Evolutionary conservation across 2,888 invertebrate species (phyloP).

Genomic region (Lasioglossum morio): DNA sequence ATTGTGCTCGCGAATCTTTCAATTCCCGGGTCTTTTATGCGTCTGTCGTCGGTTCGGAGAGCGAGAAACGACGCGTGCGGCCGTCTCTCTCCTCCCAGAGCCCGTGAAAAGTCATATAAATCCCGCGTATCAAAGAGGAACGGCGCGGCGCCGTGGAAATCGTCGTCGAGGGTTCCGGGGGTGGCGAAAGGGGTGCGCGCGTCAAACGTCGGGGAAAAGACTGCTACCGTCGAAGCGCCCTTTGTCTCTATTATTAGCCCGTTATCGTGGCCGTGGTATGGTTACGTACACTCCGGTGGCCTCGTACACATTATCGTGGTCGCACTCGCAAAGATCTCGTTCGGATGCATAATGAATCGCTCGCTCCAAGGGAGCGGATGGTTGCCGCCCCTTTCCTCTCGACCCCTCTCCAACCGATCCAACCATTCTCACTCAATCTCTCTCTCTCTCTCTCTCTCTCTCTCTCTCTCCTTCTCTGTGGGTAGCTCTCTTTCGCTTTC

Average conservation of each 20-base stretch:
- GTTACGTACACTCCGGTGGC: constrained; percentile 21
- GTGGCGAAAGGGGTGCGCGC: constrained; percentile 8
- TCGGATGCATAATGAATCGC: constrained; percentile 63
- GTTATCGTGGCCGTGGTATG: constrained; percentile 53
- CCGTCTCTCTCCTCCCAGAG: background rate
- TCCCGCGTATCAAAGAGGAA: constrained; percentile 8
- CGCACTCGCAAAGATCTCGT: constrained; percentile 43
- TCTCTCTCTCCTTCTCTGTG: background rate
- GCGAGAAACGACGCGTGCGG: background rate
- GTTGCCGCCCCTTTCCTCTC: constrained; percentile 15
- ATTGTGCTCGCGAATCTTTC: constrained; percentile 21
- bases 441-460: too few species aligned
- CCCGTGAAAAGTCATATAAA: background rate
- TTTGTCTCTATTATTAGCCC: constrained; percentile 57
- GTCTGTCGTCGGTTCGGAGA: background rate
- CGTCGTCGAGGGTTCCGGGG: background rate
- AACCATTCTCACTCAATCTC: background rate
- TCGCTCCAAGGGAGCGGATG: constrained; percentile 36
- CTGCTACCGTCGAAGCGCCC: constrained; percentile 43
- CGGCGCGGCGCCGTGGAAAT: constrained; percentile 10
- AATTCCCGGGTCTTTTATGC: background rate
- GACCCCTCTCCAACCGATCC: background rate
- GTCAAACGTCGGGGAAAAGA: constrained; percentile 31
- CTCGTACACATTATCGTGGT: constrained; percentile 19
- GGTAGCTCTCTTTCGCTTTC: background rate